A percentile compares a stretch with the other conserved stretches of the same genome.
Evolutionary conservation across 2,797 vertebrate genomes (phyloP).

Genomic region (Ciconia nigra): DNA sequence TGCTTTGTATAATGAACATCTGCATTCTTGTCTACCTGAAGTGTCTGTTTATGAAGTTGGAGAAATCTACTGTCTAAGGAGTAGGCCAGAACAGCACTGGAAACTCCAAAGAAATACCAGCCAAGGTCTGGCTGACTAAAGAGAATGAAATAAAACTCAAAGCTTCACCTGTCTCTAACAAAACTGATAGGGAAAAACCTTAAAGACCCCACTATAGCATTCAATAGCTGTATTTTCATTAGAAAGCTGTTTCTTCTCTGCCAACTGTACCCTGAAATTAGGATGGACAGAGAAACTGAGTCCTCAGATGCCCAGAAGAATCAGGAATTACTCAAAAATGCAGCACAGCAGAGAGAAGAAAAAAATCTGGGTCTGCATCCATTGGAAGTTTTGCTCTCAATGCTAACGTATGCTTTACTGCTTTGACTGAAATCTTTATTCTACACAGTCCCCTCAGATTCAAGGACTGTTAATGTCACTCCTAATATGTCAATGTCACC

Average conservation of each 20-base stretch:
- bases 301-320: not conserved
- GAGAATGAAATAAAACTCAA: not conserved
- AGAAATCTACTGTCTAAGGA: not conserved
- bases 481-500: not conserved
- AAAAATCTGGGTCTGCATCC: not conserved
- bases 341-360: not conserved
- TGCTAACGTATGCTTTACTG: not conserved
- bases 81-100: not conserved
- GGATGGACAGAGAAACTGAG: not conserved
- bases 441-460: not conserved
- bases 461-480: not conserved
- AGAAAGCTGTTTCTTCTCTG: not conserved
- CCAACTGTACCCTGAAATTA: not conserved
- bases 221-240: not conserved
- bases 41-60: not conserved
- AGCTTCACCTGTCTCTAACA: not conserved
- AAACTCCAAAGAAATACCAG: not conserved
- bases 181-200: not conserved
- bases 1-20: not conserved
- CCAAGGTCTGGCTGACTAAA: not conserved
- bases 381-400: not conserved
- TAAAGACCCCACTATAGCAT: not conserved
- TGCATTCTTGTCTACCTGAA: not conserved
- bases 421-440: not conserved
- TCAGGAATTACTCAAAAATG: not conserved